Evolutionary conservation across 1,140 invertebrate species (phyloP).

Genomic region (Globodera rostochiensis): DNA sequence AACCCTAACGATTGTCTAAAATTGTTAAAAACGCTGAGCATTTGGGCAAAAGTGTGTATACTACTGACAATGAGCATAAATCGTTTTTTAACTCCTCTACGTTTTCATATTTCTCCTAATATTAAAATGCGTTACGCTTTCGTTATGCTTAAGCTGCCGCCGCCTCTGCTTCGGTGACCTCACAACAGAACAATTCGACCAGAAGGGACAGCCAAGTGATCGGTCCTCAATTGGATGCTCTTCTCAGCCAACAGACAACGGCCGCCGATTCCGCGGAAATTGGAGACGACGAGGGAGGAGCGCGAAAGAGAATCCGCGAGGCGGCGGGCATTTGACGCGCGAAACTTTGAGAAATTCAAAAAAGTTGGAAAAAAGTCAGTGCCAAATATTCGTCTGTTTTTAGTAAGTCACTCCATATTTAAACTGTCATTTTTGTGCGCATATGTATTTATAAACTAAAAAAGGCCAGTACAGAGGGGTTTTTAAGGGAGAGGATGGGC

Average conservation of each 20-base stretch:
- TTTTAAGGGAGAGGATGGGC: no score
- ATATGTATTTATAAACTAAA: no score
- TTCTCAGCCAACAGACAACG: conserved; percentile 1
- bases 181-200: background rate
- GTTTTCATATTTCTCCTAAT: background rate
- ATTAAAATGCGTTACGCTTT: background rate
- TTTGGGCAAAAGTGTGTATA: background rate
- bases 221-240: conserved; percentile 23
- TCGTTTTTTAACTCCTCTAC: background rate
- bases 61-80: background rate
- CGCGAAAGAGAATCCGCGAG: conserved; percentile 23
- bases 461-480: no score
- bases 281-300: background rate
- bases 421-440: no score
- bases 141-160: background rate
- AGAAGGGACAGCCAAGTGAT: conserved; percentile 9
- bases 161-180: background rate
- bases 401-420: no score
- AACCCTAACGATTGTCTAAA: conserved; percentile 8
- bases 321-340: conserved; percentile 3
- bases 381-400: no score
- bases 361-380: no score
- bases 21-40: background rate
- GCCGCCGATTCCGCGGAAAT: background rate
- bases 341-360: no score